Base-by-base conservation (phyloP, 2,888 invertebrate genomes). In the Dione vanillae region DNA sequence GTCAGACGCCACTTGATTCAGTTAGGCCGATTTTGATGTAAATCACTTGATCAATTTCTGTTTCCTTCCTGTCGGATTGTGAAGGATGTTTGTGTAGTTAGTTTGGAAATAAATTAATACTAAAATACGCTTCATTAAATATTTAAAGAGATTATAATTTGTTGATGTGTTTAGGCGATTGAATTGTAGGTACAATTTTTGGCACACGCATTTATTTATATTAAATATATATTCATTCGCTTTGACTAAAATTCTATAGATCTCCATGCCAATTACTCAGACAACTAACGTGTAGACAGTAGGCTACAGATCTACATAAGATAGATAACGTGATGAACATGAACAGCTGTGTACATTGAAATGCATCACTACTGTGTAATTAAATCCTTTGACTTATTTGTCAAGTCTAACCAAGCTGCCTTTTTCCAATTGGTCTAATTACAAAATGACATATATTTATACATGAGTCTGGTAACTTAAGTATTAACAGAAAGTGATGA, bases 1-100 rank as follows among this genome's bases (percentile, higher is more conserved):
- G 78, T 77, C 75, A 76, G 69, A 62, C 68, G 72, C 71, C 75
- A 75, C 78, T 78, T 78, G 78, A 80, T 81, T 81, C 79, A 78
- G 78, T 81, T 81, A 80, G 75, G 73, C 56, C 76, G 77, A 78
- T 83, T 82, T 83, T 84, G 80, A 83, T 80, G 80, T 78, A 77
- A 82, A 82, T 81, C 79, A 52, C 65, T 76, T 75, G 54, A 75
- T 74, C 76, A 71, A 67, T 74, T 73, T 74, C 65, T 67, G 68
- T 76, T 73, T 62, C 70, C 67, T n/a, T 65, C 67, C 52, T 62
- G 54, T 69, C 49, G 51, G 65, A 51, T 59, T 37, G 27, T 51
- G 11, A n/a, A 49, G n/a, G 19, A 58, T 40, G 41, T 43, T 65
- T 16, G 2, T 43, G 54, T 52, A 16, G 41, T n/a, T 54, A 6